These are phyloP conservation scores for Micrastur ruficollis DNA, from an alignment of 2,797 vertebrate genomes.

Conservation along the genomic window DNA sequence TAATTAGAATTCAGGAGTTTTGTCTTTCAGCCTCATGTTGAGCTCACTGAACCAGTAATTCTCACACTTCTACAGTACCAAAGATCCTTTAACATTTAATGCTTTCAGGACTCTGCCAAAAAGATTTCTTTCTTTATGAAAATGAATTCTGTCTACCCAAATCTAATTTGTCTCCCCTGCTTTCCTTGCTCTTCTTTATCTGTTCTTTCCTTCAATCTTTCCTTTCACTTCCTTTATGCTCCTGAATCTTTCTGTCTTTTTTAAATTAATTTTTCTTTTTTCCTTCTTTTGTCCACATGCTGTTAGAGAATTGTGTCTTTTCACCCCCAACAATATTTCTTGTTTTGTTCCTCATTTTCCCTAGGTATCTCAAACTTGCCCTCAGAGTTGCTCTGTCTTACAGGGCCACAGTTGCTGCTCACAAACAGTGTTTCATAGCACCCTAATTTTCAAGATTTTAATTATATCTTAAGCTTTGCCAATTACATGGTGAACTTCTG, in stretches of 20 bases:
- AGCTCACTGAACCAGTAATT: background rate
- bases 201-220: constrained; percentile 1
- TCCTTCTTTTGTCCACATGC: background rate
- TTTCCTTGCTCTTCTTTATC: background rate
- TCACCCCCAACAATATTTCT: background rate
- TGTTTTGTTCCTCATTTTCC: constrained; percentile 1
- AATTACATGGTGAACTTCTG: constrained; percentile 36
- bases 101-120: background rate
- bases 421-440: constrained; percentile 21
- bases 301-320: background rate
- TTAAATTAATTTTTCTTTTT: background rate
- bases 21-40: background rate
- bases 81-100: background rate
- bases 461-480: constrained; percentile 50
- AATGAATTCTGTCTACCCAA: background rate
- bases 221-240: background rate
- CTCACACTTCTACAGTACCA: background rate
- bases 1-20: constrained; percentile 1
- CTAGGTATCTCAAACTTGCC: background rate
- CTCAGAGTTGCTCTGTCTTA: background rate
- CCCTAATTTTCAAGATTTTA: constrained; percentile 61
- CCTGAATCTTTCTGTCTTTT: background rate
- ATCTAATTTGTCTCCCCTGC: background rate
- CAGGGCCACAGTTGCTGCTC: background rate
- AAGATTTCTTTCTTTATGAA: background rate